Conservation (phyloP, 2,888 invertebrate species). For the Melanostoma mellinum region DNA sequence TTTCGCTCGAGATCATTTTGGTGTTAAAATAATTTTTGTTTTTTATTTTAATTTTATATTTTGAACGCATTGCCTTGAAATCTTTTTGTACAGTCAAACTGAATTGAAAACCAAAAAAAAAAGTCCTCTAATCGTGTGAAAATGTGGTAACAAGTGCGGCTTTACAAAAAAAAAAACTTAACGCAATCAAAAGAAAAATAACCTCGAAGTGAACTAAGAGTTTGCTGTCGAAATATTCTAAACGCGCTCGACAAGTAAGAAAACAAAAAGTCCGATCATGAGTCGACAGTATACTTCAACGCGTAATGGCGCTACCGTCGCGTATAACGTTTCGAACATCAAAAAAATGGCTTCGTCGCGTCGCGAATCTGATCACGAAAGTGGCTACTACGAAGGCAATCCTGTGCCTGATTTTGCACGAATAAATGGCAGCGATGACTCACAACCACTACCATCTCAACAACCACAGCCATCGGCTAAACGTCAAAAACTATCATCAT, state of each 20-base stretch:
- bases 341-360: conserved; percentile 84
- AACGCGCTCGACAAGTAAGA: conserved; percentile 11
- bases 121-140: conserved; percentile 28
- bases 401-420: conserved; percentile 65
- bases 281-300: conserved; percentile 58
- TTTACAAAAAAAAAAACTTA: conserved; percentile 4
- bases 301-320: conserved; percentile 53
- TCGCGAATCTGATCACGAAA: conserved; percentile 89
- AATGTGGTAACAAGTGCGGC: conserved; percentile 47
- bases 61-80: conserved; percentile 31
- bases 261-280: conserved; percentile 33
- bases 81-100: not conserved
- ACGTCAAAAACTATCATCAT: conserved; percentile 68
- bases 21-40: conserved; percentile 1
- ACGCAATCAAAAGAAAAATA: not conserved
- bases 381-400: conserved; percentile 91
- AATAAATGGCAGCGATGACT: conserved; percentile 52
- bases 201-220: not conserved
- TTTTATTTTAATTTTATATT: not conserved
- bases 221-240: conserved; percentile 29
- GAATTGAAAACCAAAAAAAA: not conserved
- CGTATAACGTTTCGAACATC: conserved; percentile 51
- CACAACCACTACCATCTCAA: conserved; percentile 6
- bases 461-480: conserved; percentile 62
- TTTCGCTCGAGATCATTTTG: conserved; percentile 27